Evolutionary conservation across 1,140 invertebrate genomes (phyloP).

Genomic region (Papilio xuthus): DNA sequence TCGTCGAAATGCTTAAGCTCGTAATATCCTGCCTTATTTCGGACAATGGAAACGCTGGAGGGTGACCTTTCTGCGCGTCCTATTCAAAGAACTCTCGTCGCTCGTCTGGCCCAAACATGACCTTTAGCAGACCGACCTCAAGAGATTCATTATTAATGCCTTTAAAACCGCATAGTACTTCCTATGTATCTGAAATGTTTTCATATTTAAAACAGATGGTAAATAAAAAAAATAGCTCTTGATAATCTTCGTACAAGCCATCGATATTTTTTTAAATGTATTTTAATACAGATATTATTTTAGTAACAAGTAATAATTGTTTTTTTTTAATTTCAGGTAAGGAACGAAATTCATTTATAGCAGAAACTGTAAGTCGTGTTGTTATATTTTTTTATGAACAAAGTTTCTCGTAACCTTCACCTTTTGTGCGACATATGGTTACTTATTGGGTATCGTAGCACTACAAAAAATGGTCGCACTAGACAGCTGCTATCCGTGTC

Average conservation of each 20-base stretch:
- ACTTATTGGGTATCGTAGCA: conserved; percentile 9
- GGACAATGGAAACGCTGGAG: conserved; percentile 35
- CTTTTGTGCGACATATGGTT: conserved; percentile 7
- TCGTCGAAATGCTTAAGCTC: conserved; percentile 26
- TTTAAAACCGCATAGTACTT: conserved; percentile 35
- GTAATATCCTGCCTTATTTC: conserved; percentile 27
- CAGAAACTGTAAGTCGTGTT: conserved; percentile 15
- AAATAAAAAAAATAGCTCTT: too few species aligned
- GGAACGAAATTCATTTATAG: neutral
- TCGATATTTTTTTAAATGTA: too few species aligned
- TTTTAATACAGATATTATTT: too few species aligned
- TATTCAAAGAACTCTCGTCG: conserved; percentile 53
- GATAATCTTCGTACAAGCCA: too few species aligned
- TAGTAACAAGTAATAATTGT: too few species aligned
- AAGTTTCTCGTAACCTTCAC: neutral
- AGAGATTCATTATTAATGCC: conserved; percentile 66
- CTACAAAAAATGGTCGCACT: neutral
- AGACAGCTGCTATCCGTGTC: conserved; percentile 13
- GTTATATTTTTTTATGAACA: neutral
- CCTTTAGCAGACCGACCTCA: conserved; percentile 58
- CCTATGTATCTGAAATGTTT: neutral
- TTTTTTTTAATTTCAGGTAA: conserved; percentile 4
- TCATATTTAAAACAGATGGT: neutral
- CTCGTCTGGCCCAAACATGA: conserved; percentile 57
- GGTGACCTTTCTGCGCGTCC: conserved; percentile 60